These are phyloP conservation scores for Rousettus leschenaultii DNA, from an alignment of 2,113 vertebrate genomes.

Conservation along the genomic window DNA sequence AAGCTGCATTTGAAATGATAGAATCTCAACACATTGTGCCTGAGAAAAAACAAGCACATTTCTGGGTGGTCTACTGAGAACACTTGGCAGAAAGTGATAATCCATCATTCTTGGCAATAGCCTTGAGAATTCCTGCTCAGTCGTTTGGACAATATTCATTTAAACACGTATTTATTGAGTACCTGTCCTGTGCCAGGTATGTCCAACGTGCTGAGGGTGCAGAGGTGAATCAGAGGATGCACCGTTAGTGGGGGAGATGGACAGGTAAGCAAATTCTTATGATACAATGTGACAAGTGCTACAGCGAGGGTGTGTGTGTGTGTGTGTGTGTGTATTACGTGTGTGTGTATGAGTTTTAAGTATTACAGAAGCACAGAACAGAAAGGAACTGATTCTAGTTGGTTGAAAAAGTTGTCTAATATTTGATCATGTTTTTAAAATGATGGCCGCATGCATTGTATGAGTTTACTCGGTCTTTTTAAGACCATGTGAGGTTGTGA, in stretches of 20 bases:
- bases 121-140: not conserved
- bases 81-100: not conserved
- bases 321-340: too few relatives aligned
- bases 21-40: not conserved
- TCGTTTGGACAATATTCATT: not conserved
- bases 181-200: not conserved
- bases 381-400: slow-evolving; percentile 15
- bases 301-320: not conserved
- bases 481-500: not conserved
- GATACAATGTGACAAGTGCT: not conserved
- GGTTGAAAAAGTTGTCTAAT: not conserved
- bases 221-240: not conserved
- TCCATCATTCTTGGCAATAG: not conserved
- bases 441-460: not conserved
- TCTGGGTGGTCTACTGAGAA: not conserved
- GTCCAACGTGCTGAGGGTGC: not conserved
- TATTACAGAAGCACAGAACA: not conserved
- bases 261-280: not conserved
- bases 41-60: not conserved
- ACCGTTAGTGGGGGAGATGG: not conserved
- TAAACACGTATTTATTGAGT: slow-evolving; percentile 32
- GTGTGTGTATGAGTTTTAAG: not conserved
- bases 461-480: not conserved
- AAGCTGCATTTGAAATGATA: not conserved
- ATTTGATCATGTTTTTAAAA: not conserved